Evolutionary conservation across 1,140 invertebrate species (phyloP).

Genomic region (Danaus plexippus): DNA sequence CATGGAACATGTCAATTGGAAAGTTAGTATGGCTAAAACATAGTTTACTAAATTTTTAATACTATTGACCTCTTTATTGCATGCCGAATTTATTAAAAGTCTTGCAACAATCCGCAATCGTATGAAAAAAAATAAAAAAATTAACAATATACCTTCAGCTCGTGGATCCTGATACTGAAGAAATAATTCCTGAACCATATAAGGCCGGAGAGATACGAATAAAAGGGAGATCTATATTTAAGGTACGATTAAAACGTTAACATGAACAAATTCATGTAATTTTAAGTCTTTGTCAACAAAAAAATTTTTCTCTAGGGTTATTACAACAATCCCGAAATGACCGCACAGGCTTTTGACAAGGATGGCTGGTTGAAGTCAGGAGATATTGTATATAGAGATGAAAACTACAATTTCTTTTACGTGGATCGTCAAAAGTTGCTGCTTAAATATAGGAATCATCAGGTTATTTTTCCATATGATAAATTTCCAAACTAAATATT

Average conservation of each 20-base stretch:
- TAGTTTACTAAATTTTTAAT: neutral
- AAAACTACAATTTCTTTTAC: constrained; percentile 77
- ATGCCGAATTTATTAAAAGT: neutral
- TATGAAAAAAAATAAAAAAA: neutral
- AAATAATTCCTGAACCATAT: constrained; percentile 23
- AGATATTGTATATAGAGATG: constrained; percentile 78
- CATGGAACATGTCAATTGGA: constrained; percentile 10
- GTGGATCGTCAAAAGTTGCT: constrained; percentile 82
- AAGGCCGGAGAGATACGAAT: constrained; percentile 28
- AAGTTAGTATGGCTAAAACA: constrained; percentile 11
- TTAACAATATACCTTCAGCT: constrained; percentile 20
- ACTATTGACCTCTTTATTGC: neutral
- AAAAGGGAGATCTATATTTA: constrained; percentile 23
- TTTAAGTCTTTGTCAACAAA: too few species aligned
- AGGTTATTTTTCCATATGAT: constrained; percentile 10
- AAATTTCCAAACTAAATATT: too few species aligned
- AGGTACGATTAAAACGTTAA: constrained; percentile 18
- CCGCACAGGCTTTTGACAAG: constrained; percentile 63
- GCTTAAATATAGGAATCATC: constrained; percentile 36
- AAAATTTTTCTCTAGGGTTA: constrained; percentile 23
- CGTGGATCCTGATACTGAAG: constrained; percentile 21
- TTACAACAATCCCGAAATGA: constrained; percentile 57
- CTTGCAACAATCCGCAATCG: neutral
- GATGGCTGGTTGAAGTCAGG: constrained; percentile 82
- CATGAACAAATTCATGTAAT: too few species aligned